Evolutionary conservation across 2,113 vertebrate species (phyloP), one percentile per base, ranked within the genome.

Genomic region (Poeciliopsis turrubarensis): DNA sequence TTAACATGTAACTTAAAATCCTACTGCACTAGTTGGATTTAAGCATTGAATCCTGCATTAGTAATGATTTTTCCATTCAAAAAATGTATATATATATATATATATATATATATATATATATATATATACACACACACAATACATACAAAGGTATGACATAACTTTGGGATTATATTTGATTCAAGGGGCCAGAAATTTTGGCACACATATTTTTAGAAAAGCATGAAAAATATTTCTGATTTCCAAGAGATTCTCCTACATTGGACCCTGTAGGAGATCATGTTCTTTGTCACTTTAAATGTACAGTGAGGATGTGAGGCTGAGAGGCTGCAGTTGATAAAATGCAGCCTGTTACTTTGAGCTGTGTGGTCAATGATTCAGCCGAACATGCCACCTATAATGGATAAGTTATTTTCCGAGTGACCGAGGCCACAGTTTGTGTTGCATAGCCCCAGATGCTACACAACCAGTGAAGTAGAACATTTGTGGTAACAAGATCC

Each of bases 401-500:
- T 85, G 83, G 87, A 89, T 90, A 84, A 88, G 81, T 72, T 91
- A 72, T 89, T 91, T 83, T 88, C 87, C 91, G 89, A 90, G 88
- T 78, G 85, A 79, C 76, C 47, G 1, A 77, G 80, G 73, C 83
- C 65, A 44, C 84, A 83, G 81, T 76, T 85, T 60, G 8, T 77
- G 75, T 85, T 89, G 77, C 83, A 39, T 65, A 81, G 84, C 88
- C 82, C 30, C 76, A 65, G 78, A 81, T 11, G 12, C 81, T 68
- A 25, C 34, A 57, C 68, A 64, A 63, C 81, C 79, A 79, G 64
- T 79, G 78, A 60, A 54, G 68, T 62, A 83, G 74, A 89, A 85
- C 65, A 31, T 73, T 68, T 86, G 47, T 51, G 65, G 80, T 72
- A 87, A 84, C 60, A 70, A 54, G 15, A 84, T 91, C 88, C 68